These are phyloP conservation scores for Tapera naevia DNA, from an alignment of 2,797 vertebrate genomes.

Conservation along the genomic window DNA sequence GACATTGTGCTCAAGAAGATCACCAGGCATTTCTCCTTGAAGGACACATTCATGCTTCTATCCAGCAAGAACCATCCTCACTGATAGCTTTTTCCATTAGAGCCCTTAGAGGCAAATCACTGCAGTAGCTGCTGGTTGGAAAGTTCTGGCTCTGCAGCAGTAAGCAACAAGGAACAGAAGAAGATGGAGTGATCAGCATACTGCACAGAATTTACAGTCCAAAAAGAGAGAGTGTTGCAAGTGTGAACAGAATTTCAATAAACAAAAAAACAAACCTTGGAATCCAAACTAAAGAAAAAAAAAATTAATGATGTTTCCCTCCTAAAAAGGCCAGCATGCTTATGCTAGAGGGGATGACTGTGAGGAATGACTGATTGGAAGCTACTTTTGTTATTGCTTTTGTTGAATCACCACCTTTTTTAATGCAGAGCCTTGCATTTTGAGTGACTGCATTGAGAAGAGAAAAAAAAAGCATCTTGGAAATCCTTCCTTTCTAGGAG, in stretches of 20 bases:
- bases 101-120: slow-evolving; percentile 16
- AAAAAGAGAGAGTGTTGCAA: neutral
- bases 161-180: neutral
- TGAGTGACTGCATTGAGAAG: neutral
- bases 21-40: neutral
- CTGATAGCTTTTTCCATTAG: neutral
- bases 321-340: slow-evolving; percentile 6
- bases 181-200: slow-evolving; percentile 30
- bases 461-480: neutral
- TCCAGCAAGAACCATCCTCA: neutral
- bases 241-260: slow-evolving; percentile 45
- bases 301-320: slow-evolving; percentile 28
- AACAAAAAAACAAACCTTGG: neutral
- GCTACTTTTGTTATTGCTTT: neutral
- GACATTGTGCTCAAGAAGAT: neutral
- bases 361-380: slow-evolving; percentile 44
- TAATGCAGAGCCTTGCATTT: neutral
- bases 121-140: slow-evolving; percentile 33
- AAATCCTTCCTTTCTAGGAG: neutral
- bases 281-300: slow-evolving; percentile 19
- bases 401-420: slow-evolving; percentile 12
- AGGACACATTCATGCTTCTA: neutral
- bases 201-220: slow-evolving; percentile 6
- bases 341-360: neutral
- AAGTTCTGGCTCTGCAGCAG: slow-evolving; percentile 38